Percentiles rank a stretch among this genome's conserved stretches.
These are phyloP conservation scores for Sternarchorhynchus goeldii DNA, from an alignment of 2,797 vertebrate species.

Conservation along the genomic window DNA sequence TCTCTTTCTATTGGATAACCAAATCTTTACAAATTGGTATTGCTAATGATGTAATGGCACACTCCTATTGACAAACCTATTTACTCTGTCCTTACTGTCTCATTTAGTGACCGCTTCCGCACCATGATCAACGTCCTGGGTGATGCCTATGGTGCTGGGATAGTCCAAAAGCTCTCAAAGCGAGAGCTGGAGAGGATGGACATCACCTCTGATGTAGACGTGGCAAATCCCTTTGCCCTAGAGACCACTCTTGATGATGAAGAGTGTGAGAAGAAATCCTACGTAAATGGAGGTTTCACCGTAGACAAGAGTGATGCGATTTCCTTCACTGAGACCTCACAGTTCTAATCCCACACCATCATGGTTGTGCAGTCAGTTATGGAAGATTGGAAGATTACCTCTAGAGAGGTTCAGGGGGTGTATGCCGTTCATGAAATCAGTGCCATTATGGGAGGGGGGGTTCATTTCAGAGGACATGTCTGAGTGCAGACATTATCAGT, in stretches of 20 bases:
- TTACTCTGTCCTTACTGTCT: not conserved
- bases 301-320: conserved; percentile 94
- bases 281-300: conserved; percentile 93
- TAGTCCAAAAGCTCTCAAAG: conserved; percentile 94
- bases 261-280: conserved; percentile 90
- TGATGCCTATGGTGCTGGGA: conserved; percentile 90
- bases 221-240: conserved; percentile 91
- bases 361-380: not conserved
- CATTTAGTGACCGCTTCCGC: conserved; percentile 90
- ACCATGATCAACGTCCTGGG: conserved; percentile 98
- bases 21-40: too few species aligned
- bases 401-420: conserved; percentile 48
- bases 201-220: conserved; percentile 86
- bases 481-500: conserved; percentile 69
- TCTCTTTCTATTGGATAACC: too few species aligned
- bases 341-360: conserved; percentile 81
- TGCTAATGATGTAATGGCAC: too few species aligned
- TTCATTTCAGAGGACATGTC: conserved; percentile 54
- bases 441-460: conserved; percentile 60
- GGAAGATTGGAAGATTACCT: conserved; percentile 19
- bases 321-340: conserved; percentile 96
- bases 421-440: conserved; percentile 58
- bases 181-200: conserved; percentile 91
- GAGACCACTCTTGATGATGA: conserved; percentile 84
- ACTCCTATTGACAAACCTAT: not conserved